These are phyloP conservation scores for Enteromius radiatus DNA, from an alignment of 2,797 vertebrate species.

Conservation along the genomic window DNA sequence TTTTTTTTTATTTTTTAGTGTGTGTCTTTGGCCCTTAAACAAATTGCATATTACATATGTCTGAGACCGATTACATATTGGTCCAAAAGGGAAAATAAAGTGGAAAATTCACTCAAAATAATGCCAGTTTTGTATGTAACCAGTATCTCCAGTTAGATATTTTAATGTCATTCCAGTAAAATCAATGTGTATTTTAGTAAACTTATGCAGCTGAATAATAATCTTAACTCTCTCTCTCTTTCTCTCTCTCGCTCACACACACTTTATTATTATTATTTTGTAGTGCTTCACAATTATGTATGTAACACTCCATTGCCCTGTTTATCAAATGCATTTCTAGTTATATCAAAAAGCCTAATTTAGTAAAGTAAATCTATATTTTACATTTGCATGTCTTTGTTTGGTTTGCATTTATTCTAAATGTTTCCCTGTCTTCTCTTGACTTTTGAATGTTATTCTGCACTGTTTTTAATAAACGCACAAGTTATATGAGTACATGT, in stretches of 20 bases:
- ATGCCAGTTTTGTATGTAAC: neutral
- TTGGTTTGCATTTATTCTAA: too few relatives aligned
- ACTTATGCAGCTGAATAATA: neutral
- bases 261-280: neutral
- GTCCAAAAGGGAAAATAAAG: neutral
- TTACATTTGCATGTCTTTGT: neutral
- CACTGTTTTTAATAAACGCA: neutral
- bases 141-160: neutral
- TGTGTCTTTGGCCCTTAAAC: too few relatives aligned
- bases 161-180: neutral
- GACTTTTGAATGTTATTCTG: neutral
- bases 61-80: neutral
- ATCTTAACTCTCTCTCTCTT: neutral
- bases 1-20: neutral
- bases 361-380: neutral
- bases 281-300: neutral
- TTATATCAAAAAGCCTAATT: neutral
- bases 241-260: neutral
- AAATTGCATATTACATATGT: neutral
- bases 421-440: too few relatives aligned
- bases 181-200: neutral
- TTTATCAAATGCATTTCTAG: neutral
- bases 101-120: neutral
- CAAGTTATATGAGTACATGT: neutral
- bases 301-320: neutral